Conservation (phyloP, 2,888 invertebrate species). For the Aromia moschata region DNA sequence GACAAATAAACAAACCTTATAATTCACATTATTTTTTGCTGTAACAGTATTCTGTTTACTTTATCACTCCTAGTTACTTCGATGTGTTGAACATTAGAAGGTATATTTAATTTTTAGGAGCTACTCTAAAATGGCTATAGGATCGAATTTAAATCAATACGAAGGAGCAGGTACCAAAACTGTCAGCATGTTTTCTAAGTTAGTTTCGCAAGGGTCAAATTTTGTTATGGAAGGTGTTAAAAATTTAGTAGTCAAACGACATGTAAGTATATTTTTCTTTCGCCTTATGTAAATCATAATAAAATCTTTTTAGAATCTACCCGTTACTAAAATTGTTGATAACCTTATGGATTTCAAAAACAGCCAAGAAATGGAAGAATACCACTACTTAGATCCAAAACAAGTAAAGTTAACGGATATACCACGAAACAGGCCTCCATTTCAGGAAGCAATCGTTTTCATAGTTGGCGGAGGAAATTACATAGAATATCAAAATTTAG, state of each 20-base stretch:
- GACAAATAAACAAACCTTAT: too few relatives aligned
- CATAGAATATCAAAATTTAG: slow-evolving; percentile 98
- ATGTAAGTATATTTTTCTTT: slow-evolving; percentile 74
- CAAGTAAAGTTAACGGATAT: slow-evolving; percentile 79
- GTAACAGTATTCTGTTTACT: too few relatives aligned
- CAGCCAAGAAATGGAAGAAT: slow-evolving; percentile 83
- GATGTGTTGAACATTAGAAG: too few relatives aligned
- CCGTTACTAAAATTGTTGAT: slow-evolving; percentile 93
- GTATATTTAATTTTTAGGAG: slow-evolving; percentile 74
- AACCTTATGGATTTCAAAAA: slow-evolving; percentile 84
- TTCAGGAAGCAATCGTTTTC: slow-evolving; percentile 90
- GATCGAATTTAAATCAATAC: slow-evolving; percentile 75
- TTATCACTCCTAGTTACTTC: too few relatives aligned
- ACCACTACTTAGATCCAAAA: slow-evolving; percentile 95
- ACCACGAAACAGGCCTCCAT: slow-evolving; percentile 74
- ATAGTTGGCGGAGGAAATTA: slow-evolving; percentile 96
- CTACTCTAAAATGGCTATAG: slow-evolving; percentile 78
- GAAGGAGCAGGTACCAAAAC: slow-evolving; percentile 95
- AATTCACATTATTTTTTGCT: too few relatives aligned
- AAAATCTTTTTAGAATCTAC: slow-evolving; percentile 88
- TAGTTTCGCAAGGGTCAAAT: slow-evolving; percentile 95
- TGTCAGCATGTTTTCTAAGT: slow-evolving; percentile 97
- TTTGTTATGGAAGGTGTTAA: slow-evolving; percentile 99
- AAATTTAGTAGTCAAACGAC: slow-evolving; percentile 97
- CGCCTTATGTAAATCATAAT: too few relatives aligned